Percentiles rank a stretch among this genome's conserved stretches.
Conservation (phyloP, 2,888 invertebrate species). For the Drosophila nr. fundita region DNA sequence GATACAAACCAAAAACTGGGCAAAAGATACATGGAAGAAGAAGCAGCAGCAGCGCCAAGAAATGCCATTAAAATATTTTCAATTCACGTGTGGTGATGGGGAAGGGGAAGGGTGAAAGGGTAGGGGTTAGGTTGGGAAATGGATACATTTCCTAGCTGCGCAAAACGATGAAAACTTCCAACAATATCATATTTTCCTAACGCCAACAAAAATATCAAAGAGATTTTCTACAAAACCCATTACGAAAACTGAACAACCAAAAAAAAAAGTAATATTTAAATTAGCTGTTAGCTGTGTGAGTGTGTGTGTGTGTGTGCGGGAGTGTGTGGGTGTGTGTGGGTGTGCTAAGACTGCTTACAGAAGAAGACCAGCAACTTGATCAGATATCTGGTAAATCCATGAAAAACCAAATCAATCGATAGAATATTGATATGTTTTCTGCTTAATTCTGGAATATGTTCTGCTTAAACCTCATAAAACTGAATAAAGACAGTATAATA, state of each 20-base stretch:
- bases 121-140: neutral
- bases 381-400: neutral
- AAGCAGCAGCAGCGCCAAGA: neutral
- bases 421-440: neutral
- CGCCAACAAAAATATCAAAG: constrained; percentile 9
- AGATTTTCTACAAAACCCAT: neutral
- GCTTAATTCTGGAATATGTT: neutral
- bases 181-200: constrained; percentile 6
- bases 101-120: neutral
- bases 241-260: constrained; percentile 26
- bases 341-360: neutral
- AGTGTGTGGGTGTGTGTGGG: neutral
- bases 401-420: neutral
- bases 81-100: neutral
- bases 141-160: neutral
- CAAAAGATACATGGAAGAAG: constrained; percentile 3
- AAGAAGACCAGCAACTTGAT: neutral
- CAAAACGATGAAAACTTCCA: constrained; percentile 7
- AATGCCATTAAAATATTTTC: constrained; percentile 24
- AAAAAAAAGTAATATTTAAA: constrained; percentile 16
- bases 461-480: neutral
- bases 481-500: neutral
- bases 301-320: neutral
- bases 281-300: constrained; percentile 13
- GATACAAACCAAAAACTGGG: neutral